phyloP scores from a whole-genome alignment of 2,113 vertebrate genomes.

The Gymnogyps californianus region DNA sequence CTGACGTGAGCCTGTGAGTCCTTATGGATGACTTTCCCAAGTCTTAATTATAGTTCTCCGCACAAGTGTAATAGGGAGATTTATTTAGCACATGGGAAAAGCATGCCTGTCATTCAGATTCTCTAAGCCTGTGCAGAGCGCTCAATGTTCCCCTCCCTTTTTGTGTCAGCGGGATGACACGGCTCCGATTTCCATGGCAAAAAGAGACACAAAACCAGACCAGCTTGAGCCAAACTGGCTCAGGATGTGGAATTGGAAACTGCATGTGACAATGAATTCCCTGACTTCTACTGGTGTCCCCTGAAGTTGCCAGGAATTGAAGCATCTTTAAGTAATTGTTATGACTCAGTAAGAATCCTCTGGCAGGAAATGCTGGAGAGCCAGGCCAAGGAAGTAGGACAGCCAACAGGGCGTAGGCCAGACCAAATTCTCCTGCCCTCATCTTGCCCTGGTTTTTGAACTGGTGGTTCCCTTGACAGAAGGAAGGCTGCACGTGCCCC shows the following conservation, averaged over 20 bases:
- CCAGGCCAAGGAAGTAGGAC: conserved; percentile 1
- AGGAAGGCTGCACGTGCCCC: background rate
- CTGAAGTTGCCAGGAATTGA: conserved; percentile 35
- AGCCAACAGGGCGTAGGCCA: background rate
- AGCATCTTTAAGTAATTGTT: conserved; percentile 58
- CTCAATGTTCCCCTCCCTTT: background rate
- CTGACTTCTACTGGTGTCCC: background rate
- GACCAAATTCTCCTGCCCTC: conserved; percentile 6
- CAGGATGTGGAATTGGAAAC: background rate
- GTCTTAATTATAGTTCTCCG: conserved; percentile 49
- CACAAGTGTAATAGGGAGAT: conserved; percentile 30
- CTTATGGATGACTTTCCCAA: conserved; percentile 28
- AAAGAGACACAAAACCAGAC: background rate
- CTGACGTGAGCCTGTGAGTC: background rate
- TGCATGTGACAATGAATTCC: background rate
- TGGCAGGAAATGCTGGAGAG: conserved; percentile 17
- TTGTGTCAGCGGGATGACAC: background rate
- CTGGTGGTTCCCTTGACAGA: background rate
- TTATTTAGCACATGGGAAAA: conserved; percentile 48
- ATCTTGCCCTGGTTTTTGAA: background rate
- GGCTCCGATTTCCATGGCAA: conserved; percentile 3
- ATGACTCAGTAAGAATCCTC: conserved; percentile 16
- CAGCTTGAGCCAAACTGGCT: conserved; percentile 28
- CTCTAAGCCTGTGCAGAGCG: background rate
- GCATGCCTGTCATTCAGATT: conserved; percentile 2